A percentile compares a stretch with the other conserved stretches of the same genome.
Conservation (phyloP, 2,113 vertebrate species). For the Electrona antarctica region DNA sequence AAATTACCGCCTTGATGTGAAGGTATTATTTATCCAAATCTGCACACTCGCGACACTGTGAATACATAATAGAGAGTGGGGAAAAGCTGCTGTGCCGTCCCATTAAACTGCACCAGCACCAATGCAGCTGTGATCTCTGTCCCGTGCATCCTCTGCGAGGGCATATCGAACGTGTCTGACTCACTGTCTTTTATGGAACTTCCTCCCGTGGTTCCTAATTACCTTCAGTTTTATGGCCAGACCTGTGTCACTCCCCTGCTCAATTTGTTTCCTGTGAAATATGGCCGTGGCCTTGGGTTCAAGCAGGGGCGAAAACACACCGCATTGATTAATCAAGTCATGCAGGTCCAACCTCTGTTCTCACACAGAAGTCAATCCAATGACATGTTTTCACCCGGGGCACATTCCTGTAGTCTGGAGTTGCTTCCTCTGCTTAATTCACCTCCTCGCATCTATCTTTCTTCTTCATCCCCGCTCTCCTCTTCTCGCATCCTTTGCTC, state of each 20-base stretch:
- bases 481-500: background rate
- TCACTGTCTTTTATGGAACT: slow-evolving; percentile 62
- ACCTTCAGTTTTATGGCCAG: slow-evolving; percentile 75
- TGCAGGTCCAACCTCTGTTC: slow-evolving; percentile 65
- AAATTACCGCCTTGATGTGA: slow-evolving; percentile 56
- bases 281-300: slow-evolving; percentile 75
- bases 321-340: slow-evolving; percentile 77
- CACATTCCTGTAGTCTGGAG: slow-evolving; percentile 56
- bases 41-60: slow-evolving; percentile 49
- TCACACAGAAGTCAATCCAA: slow-evolving; percentile 68
- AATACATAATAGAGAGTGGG: too few species aligned
- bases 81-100: slow-evolving; percentile 14
- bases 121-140: slow-evolving; percentile 47
- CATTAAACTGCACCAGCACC: slow-evolving; percentile 17
- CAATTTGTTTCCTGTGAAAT: slow-evolving; percentile 77
- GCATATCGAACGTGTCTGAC: slow-evolving; percentile 62
- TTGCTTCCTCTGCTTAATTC: slow-evolving; percentile 62
- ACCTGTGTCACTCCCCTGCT: slow-evolving; percentile 66
- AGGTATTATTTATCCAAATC: slow-evolving; percentile 69
- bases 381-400: slow-evolving; percentile 74
- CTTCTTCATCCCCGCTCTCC: slow-evolving; percentile 3
- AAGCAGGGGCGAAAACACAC: slow-evolving; percentile 74
- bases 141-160: slow-evolving; percentile 28
- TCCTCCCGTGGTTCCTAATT: slow-evolving; percentile 74
- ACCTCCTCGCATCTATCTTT: slow-evolving; percentile 40